Base-by-base conservation (phyloP, 92 coral and sea anemone genomes). In the Heliopora coerulea region DNA sequence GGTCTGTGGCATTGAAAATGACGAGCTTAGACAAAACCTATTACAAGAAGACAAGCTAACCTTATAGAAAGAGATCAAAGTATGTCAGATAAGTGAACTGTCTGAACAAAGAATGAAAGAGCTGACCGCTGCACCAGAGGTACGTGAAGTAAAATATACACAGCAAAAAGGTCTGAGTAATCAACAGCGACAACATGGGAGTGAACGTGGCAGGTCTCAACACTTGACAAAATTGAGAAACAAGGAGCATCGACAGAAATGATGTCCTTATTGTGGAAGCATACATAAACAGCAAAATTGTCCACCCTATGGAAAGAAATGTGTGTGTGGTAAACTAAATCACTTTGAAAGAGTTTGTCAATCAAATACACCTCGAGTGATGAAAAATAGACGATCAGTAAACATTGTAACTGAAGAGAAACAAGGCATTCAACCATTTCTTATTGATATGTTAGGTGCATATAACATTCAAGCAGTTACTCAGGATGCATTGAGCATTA, bases 81-180 rank as follows among this genome's bases (percentile, higher is more conserved):
- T 54, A 19, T 73, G 79, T 57, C 66, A 73, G 35, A 73, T 56
- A 24, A 63, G 34, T 64, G 73, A 77, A 33, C 12, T 76, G 49
- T 44, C 81, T 37, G 62, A 74, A 19, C 69, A 74, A 28, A 33
- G 80, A 48, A 74, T 74, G 58, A 74, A 74, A 41, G 69, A 57
- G 56, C 19, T 74, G 40, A 20, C 19, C 20, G 37, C 3, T 59
- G 4, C 61, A 56, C 14, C 61, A 23, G 69, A 50, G 8, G 75
- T 48, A 24, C 59, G 48, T 68, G 75, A 68, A 18, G 75, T 68
- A 25, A 68, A 29, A 41, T 24, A 13, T 68, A 40, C 32, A 68
- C 0, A 14, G 8, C 32, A 29, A 30, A 68, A 49, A 48, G 75
- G 15, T 4, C 29, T 18, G 9, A 17, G 54, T 18, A 40, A 4